These are phyloP conservation scores for Lottia gigantea DNA, from an alignment of 2,888 invertebrate genomes.

Conservation along the genomic window DNA sequence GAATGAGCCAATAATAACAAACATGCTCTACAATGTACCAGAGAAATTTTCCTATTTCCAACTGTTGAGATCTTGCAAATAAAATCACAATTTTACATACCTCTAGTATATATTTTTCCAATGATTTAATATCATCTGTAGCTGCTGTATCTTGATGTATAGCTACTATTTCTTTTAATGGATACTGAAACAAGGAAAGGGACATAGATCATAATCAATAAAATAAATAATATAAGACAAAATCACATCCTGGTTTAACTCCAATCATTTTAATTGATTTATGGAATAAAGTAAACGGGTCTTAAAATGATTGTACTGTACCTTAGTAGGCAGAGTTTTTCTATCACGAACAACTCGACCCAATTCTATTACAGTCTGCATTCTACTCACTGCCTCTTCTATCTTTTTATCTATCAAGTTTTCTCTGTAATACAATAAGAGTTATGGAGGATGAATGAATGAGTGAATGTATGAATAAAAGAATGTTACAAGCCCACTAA, in stretches of 20 bases:
- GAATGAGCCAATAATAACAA: no score
- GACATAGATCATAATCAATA: not conserved
- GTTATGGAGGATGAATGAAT: constrained; percentile 1
- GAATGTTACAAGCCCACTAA: no score
- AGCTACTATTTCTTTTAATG: constrained; percentile 93
- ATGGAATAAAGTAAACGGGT: no score
- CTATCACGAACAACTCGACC: constrained; percentile 93
- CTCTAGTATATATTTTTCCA: constrained; percentile 87
- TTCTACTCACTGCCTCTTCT: constrained; percentile 87
- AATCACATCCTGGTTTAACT: no score
- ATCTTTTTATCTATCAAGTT: constrained; percentile 84
- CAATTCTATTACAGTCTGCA: constrained; percentile 95
- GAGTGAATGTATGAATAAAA: no score
- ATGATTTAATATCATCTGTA: constrained; percentile 80
- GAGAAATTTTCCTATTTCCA: no score
- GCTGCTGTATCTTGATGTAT: constrained; percentile 84
- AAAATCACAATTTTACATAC: constrained; percentile 38
- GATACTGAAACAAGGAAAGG: constrained; percentile 75
- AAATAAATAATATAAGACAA: not conserved
- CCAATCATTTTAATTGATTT: no score
- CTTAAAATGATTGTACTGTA: constrained; percentile 42
- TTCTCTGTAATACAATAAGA: constrained; percentile 47
- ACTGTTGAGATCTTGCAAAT: not conserved
- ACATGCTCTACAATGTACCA: no score
- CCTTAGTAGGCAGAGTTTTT: constrained; percentile 91